Evolutionary conservation across 2,888 invertebrate species (phyloP).

Genomic region (Luffia ferchaultella): DNA sequence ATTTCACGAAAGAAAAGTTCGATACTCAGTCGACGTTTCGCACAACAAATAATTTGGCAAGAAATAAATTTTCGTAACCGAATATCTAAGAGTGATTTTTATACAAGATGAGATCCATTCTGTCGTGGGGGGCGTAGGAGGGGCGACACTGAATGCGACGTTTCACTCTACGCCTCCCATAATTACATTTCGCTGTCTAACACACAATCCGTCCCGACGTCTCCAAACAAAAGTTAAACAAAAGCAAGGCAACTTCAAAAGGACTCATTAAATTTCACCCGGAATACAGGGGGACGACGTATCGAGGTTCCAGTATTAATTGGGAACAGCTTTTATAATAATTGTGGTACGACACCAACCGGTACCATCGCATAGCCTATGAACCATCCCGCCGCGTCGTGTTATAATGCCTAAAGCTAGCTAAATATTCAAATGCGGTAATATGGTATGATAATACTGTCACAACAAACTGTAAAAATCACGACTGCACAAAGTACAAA

Average conservation of each 20-base stretch:
- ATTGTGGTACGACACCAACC: background rate
- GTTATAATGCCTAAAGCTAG: no score
- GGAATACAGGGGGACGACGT: background rate
- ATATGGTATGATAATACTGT: no score
- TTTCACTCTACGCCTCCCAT: background rate
- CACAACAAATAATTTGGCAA: background rate
- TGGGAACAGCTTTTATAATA: background rate
- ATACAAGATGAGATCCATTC: background rate
- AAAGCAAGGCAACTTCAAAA: background rate
- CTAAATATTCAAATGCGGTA: no score
- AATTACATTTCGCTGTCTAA: background rate
- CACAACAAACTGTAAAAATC: no score
- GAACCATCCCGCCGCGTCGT: no score
- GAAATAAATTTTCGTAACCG: background rate
- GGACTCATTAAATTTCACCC: background rate
- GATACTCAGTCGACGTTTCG: background rate
- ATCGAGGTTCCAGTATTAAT: background rate
- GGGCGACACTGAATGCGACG: background rate
- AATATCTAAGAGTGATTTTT: background rate
- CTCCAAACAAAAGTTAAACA: background rate
- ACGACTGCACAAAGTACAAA: no score
- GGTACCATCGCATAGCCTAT: background rate
- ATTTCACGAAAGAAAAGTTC: background rate
- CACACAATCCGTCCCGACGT: background rate
- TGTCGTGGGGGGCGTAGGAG: background rate